Evolutionary conservation across 2,797 vertebrate species (phyloP), one percentile per base, ranked within the genome.

Genomic region (Alosa sapidissima): DNA sequence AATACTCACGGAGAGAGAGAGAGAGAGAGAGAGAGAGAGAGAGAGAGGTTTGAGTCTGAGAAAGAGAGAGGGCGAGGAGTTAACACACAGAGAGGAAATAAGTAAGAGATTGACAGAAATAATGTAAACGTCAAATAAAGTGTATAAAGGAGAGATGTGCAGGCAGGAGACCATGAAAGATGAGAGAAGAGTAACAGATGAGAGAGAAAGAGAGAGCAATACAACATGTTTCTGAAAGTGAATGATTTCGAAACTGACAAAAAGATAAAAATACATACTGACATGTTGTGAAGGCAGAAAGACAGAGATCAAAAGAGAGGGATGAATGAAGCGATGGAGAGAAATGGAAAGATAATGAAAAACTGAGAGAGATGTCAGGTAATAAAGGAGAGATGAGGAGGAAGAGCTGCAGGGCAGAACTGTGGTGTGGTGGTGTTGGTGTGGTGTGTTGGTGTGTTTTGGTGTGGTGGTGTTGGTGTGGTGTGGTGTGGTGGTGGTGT

Each of bases 11-110:
- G 6, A 24, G 62, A 33, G n/a, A 6, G 62, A 13, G 62, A 1
- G 62, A 45, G 68, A 41, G 55, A 83, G 81, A 85, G 55, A 83
- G 21, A 87, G 75, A 81, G 86, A 87, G 47, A 19, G 83, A 81
- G 8, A 68, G 86, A 51, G 49, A 51, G 8, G 49, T 28, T 28
- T 51, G 49, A 10, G 49, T 51, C 24, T 82, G 33, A 10, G 82
- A 14, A 2, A 21, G 54, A 83, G 36, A 47, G 51, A 24, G 51
- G 54, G 3, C 78, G 51, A 78, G 62, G 65, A 10, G 81, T 47
- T 33, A 1, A 68, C 4, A 78, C 5, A 81, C 21, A 52, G 47
- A 49, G 7, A 45, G 16, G 19, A 6, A 58, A 47, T 82, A 68
- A 81, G 52, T 36, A 47, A 81, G 52, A 60, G 36, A 2, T 1